A percentile compares a stretch with the other conserved stretches of the same genome.
These are phyloP conservation scores for Cephalotes varians DNA, from an alignment of 2,888 invertebrate species.

Conservation along the genomic window DNA sequence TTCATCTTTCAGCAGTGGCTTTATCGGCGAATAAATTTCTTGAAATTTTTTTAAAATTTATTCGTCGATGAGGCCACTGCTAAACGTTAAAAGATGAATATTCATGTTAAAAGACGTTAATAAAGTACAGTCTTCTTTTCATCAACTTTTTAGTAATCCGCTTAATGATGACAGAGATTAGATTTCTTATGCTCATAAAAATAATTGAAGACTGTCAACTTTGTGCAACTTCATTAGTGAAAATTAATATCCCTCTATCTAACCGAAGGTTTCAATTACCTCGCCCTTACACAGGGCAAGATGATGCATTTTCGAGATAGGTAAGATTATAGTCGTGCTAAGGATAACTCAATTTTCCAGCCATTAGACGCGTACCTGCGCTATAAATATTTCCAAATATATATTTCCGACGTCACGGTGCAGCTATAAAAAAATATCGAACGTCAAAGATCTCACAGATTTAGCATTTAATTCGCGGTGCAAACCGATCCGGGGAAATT, in stretches of 20 bases:
- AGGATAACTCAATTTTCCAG: slow-evolving; percentile 16
- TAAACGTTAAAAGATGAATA: not conserved
- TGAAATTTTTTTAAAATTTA: too few relatives aligned
- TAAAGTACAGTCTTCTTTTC: not conserved
- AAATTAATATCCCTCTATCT: not conserved
- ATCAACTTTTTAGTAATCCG: not conserved
- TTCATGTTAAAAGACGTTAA: not conserved
- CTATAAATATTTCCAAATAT: slow-evolving; percentile 28
- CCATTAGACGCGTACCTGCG: not conserved
- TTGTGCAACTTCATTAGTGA: not conserved
- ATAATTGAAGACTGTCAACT: not conserved
- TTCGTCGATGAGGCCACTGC: not conserved
- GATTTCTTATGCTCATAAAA: not conserved
- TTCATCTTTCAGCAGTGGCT: too few relatives aligned
- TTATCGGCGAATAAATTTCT: too few relatives aligned
- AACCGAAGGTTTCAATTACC: not conserved
- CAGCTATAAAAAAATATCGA: slow-evolving; percentile 15
- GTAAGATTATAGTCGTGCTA: slow-evolving; percentile 16
- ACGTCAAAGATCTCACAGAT: not conserved
- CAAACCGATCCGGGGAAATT: not conserved
- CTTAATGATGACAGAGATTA: not conserved
- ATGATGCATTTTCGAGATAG: not conserved
- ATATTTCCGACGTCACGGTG: slow-evolving; percentile 15
- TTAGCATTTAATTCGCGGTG: not conserved
- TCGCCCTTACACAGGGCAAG: not conserved